Evolutionary conservation across 2,797 vertebrate genomes (phyloP).

Genomic region (Tragelaphus eurycerus): DNA sequence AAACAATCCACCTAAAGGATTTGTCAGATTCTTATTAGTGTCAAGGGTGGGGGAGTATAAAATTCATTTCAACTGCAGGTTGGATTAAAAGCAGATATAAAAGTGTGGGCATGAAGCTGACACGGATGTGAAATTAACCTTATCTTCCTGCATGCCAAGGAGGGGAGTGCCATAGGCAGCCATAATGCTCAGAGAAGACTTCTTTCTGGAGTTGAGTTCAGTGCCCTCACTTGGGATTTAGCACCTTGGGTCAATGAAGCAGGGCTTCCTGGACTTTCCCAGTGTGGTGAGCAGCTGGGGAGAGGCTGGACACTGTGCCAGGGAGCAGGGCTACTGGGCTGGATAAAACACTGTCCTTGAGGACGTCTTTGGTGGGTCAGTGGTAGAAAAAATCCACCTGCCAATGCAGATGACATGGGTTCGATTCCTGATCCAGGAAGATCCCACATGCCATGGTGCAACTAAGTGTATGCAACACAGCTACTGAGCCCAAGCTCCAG

Average conservation of each 20-base stretch:
- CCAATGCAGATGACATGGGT: background rate
- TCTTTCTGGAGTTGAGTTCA: background rate
- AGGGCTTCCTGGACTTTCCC: background rate
- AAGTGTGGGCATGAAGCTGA: background rate
- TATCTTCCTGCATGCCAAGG: background rate
- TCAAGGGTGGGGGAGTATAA: background rate
- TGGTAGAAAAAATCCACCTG: background rate
- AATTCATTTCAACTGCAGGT: background rate
- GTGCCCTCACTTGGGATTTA: background rate
- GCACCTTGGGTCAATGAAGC: background rate
- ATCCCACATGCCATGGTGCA: fast-evolving
- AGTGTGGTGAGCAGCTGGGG: background rate
- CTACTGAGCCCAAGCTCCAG: fast-evolving
- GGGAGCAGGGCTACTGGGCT: background rate
- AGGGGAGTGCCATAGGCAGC: background rate
- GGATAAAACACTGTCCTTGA: background rate
- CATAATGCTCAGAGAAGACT: background rate
- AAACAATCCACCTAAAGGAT: background rate
- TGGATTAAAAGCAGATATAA: background rate
- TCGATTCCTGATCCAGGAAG: background rate
- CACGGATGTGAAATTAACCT: background rate
- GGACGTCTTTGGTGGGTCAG: background rate
- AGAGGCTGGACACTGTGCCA: background rate
- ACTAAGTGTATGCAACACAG: background rate
- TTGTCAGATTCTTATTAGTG: background rate